Evolutionary conservation across 2,888 invertebrate species (phyloP).

Genomic region (Anorthoa munda): DNA sequence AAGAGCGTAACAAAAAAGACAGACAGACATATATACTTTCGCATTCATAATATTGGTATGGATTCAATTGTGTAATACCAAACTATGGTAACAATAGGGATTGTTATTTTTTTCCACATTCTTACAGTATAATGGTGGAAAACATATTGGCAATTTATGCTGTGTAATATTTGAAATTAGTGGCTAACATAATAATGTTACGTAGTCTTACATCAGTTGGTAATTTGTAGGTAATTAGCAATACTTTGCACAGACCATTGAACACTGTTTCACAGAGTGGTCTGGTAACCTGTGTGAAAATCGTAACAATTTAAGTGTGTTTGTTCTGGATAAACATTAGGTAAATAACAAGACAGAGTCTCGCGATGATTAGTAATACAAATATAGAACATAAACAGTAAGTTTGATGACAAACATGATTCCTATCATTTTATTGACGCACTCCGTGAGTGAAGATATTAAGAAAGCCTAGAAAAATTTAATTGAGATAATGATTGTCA

Average conservation of each 20-base stretch:
- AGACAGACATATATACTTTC: no score
- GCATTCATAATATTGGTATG: no score
- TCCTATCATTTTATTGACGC: no score
- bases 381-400: no score
- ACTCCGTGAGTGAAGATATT: no score
- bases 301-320: not conserved
- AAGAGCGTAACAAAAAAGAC: no score
- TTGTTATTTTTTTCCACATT: conserved; percentile 61
- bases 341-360: not conserved
- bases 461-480: no score
- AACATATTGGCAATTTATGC: conserved; percentile 53
- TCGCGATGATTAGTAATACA: no score
- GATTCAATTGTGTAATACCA: conserved; percentile 51
- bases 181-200: conserved; percentile 48
- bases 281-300: not conserved
- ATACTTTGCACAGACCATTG: conserved; percentile 39
- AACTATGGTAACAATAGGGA: conserved; percentile 54
- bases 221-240: conserved; percentile 41
- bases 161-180: conserved; percentile 45
- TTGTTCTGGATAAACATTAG: not conserved
- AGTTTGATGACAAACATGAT: no score
- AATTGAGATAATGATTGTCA: no score
- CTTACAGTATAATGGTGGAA: conserved; percentile 34
- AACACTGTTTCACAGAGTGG: conserved; percentile 30
- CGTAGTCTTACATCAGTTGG: conserved; percentile 42